phyloP scores from a whole-genome alignment of 2,888 invertebrate species.

The Phyto melanocephala region DNA sequence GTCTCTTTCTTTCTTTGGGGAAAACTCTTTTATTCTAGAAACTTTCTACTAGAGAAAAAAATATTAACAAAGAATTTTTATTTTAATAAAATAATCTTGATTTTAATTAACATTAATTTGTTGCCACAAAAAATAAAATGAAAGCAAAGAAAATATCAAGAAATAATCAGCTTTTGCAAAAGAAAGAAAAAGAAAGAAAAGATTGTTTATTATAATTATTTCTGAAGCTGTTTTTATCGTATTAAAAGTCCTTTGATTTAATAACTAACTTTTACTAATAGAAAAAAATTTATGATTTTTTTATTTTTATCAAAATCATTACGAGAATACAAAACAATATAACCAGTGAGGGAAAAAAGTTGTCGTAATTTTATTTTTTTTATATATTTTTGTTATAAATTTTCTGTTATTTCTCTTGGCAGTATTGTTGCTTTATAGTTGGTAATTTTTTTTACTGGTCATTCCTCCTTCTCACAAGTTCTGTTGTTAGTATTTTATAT shows the following conservation, averaged over 20 bases:
- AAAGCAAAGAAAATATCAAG: not conserved
- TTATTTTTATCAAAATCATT: constrained; percentile 14
- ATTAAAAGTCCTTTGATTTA: constrained; percentile 45
- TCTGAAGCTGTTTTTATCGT: not conserved
- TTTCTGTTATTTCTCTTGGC: constrained; percentile 5
- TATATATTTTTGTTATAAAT: constrained; percentile 19
- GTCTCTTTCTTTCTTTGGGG: too few relatives aligned
- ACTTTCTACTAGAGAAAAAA: not conserved
- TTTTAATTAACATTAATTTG: constrained; percentile 38
- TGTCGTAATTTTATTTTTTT: constrained; percentile 40
- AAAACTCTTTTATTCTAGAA: too few relatives aligned
- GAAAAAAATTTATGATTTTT: constrained; percentile 5
- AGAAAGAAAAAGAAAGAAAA: too few relatives aligned
- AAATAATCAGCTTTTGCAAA: constrained; percentile 11
- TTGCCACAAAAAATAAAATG: not conserved
- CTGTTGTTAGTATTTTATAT: constrained; percentile 17
- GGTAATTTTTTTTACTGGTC: constrained; percentile 4
- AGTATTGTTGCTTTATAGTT: not conserved
- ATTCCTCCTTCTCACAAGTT: constrained; percentile 21
- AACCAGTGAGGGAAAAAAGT: not conserved
- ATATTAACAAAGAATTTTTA: not conserved
- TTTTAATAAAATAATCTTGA: constrained; percentile 12
- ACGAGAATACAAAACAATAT: constrained; percentile 25
- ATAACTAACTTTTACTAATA: constrained; percentile 33
- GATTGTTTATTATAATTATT: not conserved